A percentile compares a stretch with the other conserved stretches of the same genome.
phyloP scores from a whole-genome alignment of 2,113 vertebrate species.

The Benitochromis conjunctus region DNA sequence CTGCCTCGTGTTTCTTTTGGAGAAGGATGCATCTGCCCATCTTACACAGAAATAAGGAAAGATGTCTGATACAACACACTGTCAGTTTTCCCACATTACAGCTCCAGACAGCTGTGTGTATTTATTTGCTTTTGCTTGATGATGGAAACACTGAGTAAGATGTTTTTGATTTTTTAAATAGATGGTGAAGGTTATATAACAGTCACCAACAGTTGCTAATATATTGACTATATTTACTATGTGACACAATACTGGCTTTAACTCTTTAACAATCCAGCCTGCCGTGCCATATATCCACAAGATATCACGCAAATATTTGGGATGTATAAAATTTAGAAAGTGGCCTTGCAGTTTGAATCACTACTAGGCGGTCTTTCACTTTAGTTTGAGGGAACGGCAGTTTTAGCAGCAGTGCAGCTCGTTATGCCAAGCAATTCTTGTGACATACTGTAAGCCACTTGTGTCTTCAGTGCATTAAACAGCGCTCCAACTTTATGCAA shows the following conservation, averaged over 20 bases:
- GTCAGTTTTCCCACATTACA: conserved; percentile 33
- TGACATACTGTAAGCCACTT: neutral
- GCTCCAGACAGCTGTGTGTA: conserved; percentile 2
- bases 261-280: neutral
- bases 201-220: neutral
- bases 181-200: neutral
- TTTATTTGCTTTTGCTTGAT: conserved; percentile 52
- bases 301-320: neutral
- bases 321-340: neutral
- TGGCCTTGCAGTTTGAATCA: neutral
- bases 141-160: conserved; percentile 47
- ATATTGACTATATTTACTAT: neutral
- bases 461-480: neutral
- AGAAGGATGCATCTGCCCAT: conserved; percentile 9
- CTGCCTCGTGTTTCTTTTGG: conserved; percentile 22
- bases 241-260: neutral
- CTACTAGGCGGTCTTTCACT: neutral
- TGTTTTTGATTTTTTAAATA: conserved; percentile 19
- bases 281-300: neutral
- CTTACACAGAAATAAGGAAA: conserved; percentile 9
- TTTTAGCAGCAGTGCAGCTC: neutral
- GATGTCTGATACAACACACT: conserved; percentile 25
- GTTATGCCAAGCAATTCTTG: neutral
- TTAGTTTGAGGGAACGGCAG: neutral
- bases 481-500: neutral